Percentiles rank a stretch among this genome's conserved stretches.
These are phyloP conservation scores for Trichonephila clavata DNA, from an alignment of 1,140 invertebrate species.

Conservation along the genomic window DNA sequence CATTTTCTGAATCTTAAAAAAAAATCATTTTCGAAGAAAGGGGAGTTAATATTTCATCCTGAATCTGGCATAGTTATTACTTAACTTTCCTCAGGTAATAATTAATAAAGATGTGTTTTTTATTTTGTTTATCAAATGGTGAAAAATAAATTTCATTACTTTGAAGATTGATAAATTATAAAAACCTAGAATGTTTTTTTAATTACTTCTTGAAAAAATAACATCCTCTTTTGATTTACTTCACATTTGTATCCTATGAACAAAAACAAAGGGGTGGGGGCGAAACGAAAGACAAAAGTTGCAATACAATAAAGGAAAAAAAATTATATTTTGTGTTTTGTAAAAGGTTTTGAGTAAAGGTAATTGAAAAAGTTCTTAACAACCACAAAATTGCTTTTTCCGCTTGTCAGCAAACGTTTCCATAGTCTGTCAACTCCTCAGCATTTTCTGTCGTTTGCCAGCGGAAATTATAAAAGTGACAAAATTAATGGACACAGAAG, in stretches of 20 bases:
- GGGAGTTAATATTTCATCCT: too few species aligned
- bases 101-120: neutral
- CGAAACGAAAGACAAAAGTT: too few species aligned
- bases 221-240: neutral
- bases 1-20: too few species aligned
- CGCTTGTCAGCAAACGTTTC: conserved; percentile 23
- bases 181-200: too few species aligned
- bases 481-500: conserved; percentile 41
- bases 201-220: neutral
- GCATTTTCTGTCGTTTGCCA: conserved; percentile 7
- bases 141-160: too few species aligned
- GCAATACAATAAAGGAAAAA: too few species aligned
- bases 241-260: neutral
- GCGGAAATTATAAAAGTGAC: conserved; percentile 57
- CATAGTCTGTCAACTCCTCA: conserved; percentile 14
- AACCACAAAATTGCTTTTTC: conserved; percentile 27
- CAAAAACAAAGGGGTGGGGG: neutral
- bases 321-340: too few species aligned
- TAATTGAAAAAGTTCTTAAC: conserved; percentile 58
- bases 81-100: neutral
- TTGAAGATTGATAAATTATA: neutral
- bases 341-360: neutral
- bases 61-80: too few species aligned
- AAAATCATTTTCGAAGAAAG: too few species aligned
- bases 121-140: neutral